phyloP scores from a whole-genome alignment of 2,797 vertebrate species.

The Onychomys torridus region DNA sequence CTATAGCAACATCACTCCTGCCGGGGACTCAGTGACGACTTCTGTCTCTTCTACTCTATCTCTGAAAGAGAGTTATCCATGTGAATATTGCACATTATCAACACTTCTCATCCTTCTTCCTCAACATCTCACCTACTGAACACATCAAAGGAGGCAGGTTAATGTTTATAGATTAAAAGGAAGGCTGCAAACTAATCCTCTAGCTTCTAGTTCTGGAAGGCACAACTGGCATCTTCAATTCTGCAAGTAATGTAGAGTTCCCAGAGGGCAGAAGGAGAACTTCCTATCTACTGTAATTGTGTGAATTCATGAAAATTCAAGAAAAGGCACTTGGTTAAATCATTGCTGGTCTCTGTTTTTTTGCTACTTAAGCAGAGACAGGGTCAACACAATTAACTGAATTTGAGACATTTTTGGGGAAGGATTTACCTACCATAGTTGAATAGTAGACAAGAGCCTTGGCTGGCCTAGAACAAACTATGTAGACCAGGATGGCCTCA shows the following conservation, averaged over 20 bases:
- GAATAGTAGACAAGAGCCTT: background rate
- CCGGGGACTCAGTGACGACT: background rate
- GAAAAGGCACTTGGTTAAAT: background rate
- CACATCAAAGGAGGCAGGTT: background rate
- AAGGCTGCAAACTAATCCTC: background rate
- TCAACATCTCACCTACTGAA: background rate
- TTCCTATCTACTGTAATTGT: background rate
- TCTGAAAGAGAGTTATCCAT: background rate
- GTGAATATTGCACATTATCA: background rate
- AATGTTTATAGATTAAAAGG: background rate
- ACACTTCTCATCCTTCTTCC: background rate
- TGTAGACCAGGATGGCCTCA: background rate
- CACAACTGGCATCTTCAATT: background rate
- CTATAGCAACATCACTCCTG: background rate
- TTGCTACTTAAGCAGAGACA: background rate
- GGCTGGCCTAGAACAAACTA: background rate
- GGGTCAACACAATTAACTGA: background rate
- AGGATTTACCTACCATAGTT: background rate
- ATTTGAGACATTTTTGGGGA: background rate
- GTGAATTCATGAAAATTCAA: background rate
- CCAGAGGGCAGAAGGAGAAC: background rate
- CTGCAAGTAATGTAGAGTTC: background rate
- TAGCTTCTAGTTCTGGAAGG: background rate
- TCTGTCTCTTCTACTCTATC: background rate
- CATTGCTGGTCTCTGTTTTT: background rate